Evolutionary conservation across 2,888 invertebrate species (phyloP), one percentile per base, ranked within the genome.

Genomic region (Vesta saturnalis): DNA sequence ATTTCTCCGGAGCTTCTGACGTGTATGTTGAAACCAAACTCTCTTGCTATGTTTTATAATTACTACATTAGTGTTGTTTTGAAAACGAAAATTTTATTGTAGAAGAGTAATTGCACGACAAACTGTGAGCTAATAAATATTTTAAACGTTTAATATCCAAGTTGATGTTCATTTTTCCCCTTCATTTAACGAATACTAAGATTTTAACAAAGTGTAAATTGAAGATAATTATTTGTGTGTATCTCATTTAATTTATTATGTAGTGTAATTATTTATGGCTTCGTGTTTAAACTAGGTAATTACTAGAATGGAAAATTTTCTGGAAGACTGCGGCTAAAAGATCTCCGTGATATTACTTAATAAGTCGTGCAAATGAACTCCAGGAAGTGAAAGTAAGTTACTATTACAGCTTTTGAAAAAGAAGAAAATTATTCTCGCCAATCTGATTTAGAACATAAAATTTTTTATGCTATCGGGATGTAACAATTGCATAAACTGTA

Each of bases 311-410:
- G 19, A 52, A 52, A 52, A 52, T 52, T 52, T 52, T 52, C 52
- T 52, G 52, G 52, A 52, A 52, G 52, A 52, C 52, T 52, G 52
- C 52, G 3, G 19, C 21, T 52, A 52, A 52, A 52, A 52, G 19
- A 52, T 52, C 52, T 52, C 21, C 19, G 52, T 21, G 19, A 52
- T 52, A 52, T 52, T 52, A 52, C 52, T 52, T 52, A 52, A 52
- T 52, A 52, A 52, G 52, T 52, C 52, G 52, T 52, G 52, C 52
- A 52, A 52, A 52, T 52, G 52, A 52, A 52, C 18, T 52, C 19
- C 52, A 52, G 52, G 52, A 52, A 52, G 52, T 52, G 52, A 52
- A 52, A 52, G 52, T 52, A 52, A 52, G 52, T 52, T 49, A 49
- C 47, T 49, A 10, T 49, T 15, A 18, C 52, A 52, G 52, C 52